A percentile compares a stretch with the other conserved stretches of the same genome.
Conservation (phyloP, 2,888 invertebrate genomes). For the Coenonympha arcania region DNA sequence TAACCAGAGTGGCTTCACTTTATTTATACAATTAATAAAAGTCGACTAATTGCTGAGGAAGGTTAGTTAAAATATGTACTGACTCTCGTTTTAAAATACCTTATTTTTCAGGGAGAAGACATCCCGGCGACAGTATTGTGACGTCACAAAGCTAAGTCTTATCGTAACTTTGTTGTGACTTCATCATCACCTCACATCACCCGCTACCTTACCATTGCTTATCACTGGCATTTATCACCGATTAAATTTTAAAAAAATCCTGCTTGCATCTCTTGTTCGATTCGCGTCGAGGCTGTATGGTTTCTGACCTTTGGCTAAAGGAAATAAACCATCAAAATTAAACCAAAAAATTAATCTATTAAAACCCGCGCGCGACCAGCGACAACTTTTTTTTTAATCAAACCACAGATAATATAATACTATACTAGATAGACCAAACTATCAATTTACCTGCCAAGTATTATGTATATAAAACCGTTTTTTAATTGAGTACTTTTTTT, state of each 20-base stretch:
- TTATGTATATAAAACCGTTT: conserved; percentile 50
- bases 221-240: conserved; percentile 44
- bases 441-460: too few species aligned
- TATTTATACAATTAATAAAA: too few species aligned
- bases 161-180: conserved; percentile 62
- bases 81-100: background rate
- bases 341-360: conserved; percentile 14
- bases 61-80: too few species aligned
- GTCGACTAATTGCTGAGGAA: too few species aligned
- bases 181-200: conserved; percentile 57
- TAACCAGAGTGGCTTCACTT: too few species aligned
- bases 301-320: conserved; percentile 3
- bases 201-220: conserved; percentile 69
- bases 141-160: conserved; percentile 68
- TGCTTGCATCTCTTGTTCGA: conserved; percentile 42
- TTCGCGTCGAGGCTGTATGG: background rate
- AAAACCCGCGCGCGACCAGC: conserved; percentile 38
- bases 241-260: conserved; percentile 36
- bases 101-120: conserved; percentile 61
- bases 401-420: too few species aligned
- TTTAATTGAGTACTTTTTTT: conserved; percentile 35
- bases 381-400: conserved; percentile 40
- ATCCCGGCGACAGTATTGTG: conserved; percentile 67
- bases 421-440: too few species aligned
- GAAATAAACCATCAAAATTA: background rate